Conservation (phyloP, 2,797 vertebrate species). For the Gallinago solitaria region DNA sequence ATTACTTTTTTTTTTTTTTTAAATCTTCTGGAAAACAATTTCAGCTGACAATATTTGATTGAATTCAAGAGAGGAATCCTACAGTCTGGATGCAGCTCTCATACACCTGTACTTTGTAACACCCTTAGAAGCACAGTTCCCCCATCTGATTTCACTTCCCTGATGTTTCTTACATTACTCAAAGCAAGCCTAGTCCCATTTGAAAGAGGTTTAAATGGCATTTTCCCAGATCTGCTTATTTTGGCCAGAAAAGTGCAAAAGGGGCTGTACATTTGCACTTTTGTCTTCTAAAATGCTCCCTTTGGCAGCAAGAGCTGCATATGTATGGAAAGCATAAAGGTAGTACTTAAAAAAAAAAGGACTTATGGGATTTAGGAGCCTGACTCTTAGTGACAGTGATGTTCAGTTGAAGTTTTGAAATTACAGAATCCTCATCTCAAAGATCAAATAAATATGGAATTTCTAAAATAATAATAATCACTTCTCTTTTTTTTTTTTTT, state of each 20-base stretch:
- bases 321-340: background rate
- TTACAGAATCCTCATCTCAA: background rate
- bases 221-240: background rate
- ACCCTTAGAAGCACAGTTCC: background rate
- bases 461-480: background rate
- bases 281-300: background rate
- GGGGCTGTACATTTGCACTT: background rate
- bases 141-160: background rate
- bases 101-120: accelerated
- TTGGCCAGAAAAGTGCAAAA: background rate
- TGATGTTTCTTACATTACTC: accelerated
- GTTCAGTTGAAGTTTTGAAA: background rate
- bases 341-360: background rate
- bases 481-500: background rate
- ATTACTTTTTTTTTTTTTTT: background rate
- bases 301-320: background rate
- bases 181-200: accelerated
- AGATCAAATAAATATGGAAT: background rate
- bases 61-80: background rate
- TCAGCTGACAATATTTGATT: background rate
- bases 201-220: background rate
- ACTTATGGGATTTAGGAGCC: background rate
- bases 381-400: background rate
- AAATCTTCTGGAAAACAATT: background rate
- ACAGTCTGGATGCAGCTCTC: background rate